These are phyloP conservation scores for Automeris io DNA, from an alignment of 2,888 invertebrate genomes.

Conservation along the genomic window DNA sequence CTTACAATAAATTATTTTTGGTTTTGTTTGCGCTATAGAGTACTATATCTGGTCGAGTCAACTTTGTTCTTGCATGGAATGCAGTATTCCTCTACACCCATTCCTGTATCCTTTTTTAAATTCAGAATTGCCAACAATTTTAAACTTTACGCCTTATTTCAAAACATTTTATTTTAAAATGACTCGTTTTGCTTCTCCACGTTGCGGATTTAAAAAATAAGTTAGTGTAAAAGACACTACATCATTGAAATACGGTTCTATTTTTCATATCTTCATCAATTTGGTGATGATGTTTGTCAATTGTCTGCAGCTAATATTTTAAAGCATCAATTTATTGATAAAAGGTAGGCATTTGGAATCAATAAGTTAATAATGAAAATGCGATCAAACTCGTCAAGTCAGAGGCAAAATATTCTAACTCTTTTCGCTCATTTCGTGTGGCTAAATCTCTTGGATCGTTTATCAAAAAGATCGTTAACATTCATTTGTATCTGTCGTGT, in stretches of 20 bases:
- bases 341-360: background rate
- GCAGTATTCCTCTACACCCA: background rate
- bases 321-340: too few species aligned
- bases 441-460: constrained; percentile 19
- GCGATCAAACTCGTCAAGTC: background rate
- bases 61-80: background rate
- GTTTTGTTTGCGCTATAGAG: background rate
- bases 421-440: constrained; percentile 7
- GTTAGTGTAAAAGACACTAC: too few species aligned
- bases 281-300: too few species aligned
- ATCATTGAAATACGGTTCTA: too few species aligned
- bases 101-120: background rate
- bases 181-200: too few species aligned
- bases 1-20: background rate
- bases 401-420: constrained; percentile 1
- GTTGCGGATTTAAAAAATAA: too few species aligned
- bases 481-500: constrained; percentile 29
- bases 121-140: too few species aligned
- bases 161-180: too few species aligned
- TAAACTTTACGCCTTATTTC: too few species aligned
- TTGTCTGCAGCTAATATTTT: too few species aligned
- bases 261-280: too few species aligned
- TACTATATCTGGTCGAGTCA: background rate
- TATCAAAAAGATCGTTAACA: constrained; percentile 23
- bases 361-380: background rate